These are phyloP conservation scores for Pavo muticus DNA, from an alignment of 2,113 vertebrate genomes.

Conservation along the genomic window DNA sequence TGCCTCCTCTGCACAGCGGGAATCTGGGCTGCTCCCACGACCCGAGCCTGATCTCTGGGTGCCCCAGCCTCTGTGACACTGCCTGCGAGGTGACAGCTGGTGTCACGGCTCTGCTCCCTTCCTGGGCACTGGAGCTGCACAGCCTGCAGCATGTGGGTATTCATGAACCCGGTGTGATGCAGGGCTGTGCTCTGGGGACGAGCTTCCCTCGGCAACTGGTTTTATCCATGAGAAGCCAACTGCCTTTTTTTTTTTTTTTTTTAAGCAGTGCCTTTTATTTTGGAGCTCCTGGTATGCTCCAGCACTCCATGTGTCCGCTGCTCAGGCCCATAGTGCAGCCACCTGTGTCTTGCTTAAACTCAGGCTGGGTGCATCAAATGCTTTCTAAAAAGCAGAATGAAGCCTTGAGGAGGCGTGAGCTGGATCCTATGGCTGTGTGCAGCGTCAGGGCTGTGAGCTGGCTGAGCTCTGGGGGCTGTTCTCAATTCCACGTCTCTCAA, in stretches of 20 bases:
- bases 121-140: not conserved
- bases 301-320: fast-evolving
- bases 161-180: not conserved
- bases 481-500: not conserved
- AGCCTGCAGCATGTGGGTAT: fast-evolving
- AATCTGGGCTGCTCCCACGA: not conserved
- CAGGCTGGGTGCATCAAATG: fast-evolving
- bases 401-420: not conserved
- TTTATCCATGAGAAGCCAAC: conserved; percentile 20
- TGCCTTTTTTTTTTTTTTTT: not conserved
- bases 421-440: not conserved
- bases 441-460: not conserved
- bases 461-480: not conserved
- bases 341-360: not conserved
- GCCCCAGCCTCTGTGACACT: not conserved
- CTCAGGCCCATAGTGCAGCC: fast-evolving
- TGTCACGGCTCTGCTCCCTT: not conserved
- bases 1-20: not conserved
- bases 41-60: fast-evolving
- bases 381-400: not conserved
- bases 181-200: not conserved
- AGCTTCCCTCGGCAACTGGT: not conserved
- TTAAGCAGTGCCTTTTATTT: not conserved
- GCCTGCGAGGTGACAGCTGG: not conserved
- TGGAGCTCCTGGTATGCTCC: not conserved